Base-by-base conservation (phyloP, 2,888 invertebrate species). In the Noctuana brunneofusca region DNA sequence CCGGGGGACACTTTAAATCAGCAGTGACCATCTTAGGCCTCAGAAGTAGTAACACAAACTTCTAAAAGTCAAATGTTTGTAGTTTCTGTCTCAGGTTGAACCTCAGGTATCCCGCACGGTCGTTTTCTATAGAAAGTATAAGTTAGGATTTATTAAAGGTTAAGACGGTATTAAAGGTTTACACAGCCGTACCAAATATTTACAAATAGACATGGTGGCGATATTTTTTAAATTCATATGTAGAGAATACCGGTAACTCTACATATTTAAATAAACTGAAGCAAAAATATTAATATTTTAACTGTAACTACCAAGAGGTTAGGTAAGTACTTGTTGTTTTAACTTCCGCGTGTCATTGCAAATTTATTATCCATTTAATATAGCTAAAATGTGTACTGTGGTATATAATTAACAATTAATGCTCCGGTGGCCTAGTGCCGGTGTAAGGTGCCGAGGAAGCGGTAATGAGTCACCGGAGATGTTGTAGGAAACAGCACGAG, bases 401-500 rank as follows among this genome's bases (percentile, higher is more conserved):
- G 46, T 38, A n/a, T 58, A 64, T 69, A 68, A 68, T 71, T 46
- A 18, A 48, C 49, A 50, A 50, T 50, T 24, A 50, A 69, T 66
- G 9, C 16, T 24, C 24, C 46, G 46, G 22, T 54, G 68, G 65
- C 71, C 71, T 71, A 65, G 65, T 67, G 43, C 43, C 41, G 16
- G 41, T 41, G 41, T 41, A 16, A 50, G 46, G 20, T 59, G 68
- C 68, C 9, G 70, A 81, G 86, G 84, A 85, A 84, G 78, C 72
- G 71, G 77, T 78, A 81, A 82, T 83, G 79, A 84, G 82, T 41
- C 64, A 66, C 68, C 66, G 66, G 74, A 79, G 79, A 79, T 48
- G 38, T 3, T 78, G 68, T 64, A 80, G 83, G 86, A 87, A 83
- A 73, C 75, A 57, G 69, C 56, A 66, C 80, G 75, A 84, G 84